phyloP scores from a whole-genome alignment of 2,797 vertebrate genomes.

The Squalus acanthias region DNA sequence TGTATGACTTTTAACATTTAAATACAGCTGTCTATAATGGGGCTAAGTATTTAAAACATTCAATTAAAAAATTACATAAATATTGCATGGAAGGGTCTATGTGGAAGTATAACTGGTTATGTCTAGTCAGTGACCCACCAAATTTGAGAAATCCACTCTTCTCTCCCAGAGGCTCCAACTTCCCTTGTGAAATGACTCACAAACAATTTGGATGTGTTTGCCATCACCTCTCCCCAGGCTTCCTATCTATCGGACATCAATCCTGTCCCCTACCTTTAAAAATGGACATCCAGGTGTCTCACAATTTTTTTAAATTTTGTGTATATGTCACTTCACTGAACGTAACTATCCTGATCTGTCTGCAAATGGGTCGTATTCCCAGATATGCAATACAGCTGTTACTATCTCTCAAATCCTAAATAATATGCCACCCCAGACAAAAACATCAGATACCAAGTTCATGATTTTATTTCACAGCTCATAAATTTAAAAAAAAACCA shows the following conservation, averaged over 20 bases:
- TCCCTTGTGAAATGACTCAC: neutral
- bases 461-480: constrained; percentile 33
- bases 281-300: neutral
- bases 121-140: no score
- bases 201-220: neutral
- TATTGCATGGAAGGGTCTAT: neutral
- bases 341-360: neutral
- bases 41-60: neutral
- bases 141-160: neutral
- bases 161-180: neutral
- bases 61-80: neutral
- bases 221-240: neutral
- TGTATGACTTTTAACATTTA: neutral
- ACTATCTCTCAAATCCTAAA: neutral
- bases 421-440: neutral
- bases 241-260: neutral
- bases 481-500: neutral
- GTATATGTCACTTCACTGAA: neutral
- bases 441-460: neutral
- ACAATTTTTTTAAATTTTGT: neutral
- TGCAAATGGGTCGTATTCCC: neutral
- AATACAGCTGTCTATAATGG: neutral
- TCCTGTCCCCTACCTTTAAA: neutral
- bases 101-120: neutral
- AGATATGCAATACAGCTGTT: neutral